Evolutionary conservation across 2,888 invertebrate species (phyloP).

Genomic region (Eulithis testata): DNA sequence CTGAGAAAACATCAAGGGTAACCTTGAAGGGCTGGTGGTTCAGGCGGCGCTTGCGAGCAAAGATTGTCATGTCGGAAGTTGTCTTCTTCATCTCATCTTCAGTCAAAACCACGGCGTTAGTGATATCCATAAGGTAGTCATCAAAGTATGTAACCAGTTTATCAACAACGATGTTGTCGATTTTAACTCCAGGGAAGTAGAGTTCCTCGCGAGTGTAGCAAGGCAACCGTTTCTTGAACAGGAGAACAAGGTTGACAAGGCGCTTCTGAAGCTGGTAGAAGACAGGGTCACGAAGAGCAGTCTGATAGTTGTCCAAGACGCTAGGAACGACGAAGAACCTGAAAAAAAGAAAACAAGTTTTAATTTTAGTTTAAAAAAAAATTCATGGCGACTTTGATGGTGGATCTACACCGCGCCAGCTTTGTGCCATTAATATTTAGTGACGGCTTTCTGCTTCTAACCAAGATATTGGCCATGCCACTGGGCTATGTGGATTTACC

Average conservation of each 20-base stretch:
- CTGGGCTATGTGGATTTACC: no score
- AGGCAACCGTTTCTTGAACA: constrained; percentile 85
- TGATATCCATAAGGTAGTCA: constrained; percentile 86
- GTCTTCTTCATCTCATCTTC: constrained; percentile 77
- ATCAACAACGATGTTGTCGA: constrained; percentile 86
- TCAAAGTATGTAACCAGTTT: constrained; percentile 89
- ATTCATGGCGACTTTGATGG: no score
- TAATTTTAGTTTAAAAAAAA: not conserved
- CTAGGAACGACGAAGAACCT: constrained; percentile 85
- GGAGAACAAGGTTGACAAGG: constrained; percentile 80
- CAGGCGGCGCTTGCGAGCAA: constrained; percentile 86
- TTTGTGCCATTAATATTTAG: no score
- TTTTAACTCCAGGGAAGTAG: constrained; percentile 86
- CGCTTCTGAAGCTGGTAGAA: constrained; percentile 89
- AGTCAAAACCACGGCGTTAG: constrained; percentile 82
- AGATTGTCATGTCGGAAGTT: constrained; percentile 75
- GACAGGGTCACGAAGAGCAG: constrained; percentile 89
- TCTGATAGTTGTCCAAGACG: constrained; percentile 86
- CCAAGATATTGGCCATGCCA: no score
- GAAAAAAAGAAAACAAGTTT: constrained; percentile 38
- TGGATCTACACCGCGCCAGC: no score
- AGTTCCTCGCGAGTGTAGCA: constrained; percentile 86
- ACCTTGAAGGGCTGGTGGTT: constrained; percentile 87
- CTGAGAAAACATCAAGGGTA: constrained; percentile 81
- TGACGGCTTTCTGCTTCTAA: no score